phyloP scores from a whole-genome alignment of 1,140 invertebrate genomes.

The Antheraea mylitta region DNA sequence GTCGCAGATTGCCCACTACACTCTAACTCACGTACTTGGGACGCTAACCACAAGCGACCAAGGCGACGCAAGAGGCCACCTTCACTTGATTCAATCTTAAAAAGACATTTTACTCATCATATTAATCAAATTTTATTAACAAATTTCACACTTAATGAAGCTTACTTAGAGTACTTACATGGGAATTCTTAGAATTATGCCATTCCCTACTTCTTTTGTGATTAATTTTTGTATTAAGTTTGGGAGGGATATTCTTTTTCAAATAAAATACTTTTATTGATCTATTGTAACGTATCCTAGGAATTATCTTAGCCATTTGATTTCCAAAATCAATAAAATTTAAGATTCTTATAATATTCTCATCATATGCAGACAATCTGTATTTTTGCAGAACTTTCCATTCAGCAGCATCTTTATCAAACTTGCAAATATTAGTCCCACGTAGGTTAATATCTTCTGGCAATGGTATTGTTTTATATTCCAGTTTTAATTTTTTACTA shows the following conservation, averaged over 20 bases:
- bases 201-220: slow-evolving; percentile 65
- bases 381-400: slow-evolving; percentile 83
- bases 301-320: slow-evolving; percentile 82
- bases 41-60: slow-evolving; percentile 79
- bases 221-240: slow-evolving; percentile 57
- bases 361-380: slow-evolving; percentile 79
- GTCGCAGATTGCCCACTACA: slow-evolving; percentile 60
- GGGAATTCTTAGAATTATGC: slow-evolving; percentile 62
- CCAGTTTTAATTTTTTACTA: slow-evolving; percentile 70
- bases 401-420: slow-evolving; percentile 83
- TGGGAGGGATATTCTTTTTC: slow-evolving; percentile 54
- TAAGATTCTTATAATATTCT: slow-evolving; percentile 83
- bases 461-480: slow-evolving; percentile 81
- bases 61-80: slow-evolving; percentile 74
- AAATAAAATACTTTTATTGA: slow-evolving; percentile 73
- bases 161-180: slow-evolving; percentile 41
- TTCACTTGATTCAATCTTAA: slow-evolving; percentile 32
- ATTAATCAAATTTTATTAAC: neutral
- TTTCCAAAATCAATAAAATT: slow-evolving; percentile 88
- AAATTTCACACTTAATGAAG: neutral
- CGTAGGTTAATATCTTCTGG: slow-evolving; percentile 86
- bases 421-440: slow-evolving; percentile 83
- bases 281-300: slow-evolving; percentile 80
- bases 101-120: neutral
- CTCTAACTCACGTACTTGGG: slow-evolving; percentile 81